phyloP scores from a whole-genome alignment of 2,797 vertebrate species.

The Micropoecilia bifurca region DNA sequence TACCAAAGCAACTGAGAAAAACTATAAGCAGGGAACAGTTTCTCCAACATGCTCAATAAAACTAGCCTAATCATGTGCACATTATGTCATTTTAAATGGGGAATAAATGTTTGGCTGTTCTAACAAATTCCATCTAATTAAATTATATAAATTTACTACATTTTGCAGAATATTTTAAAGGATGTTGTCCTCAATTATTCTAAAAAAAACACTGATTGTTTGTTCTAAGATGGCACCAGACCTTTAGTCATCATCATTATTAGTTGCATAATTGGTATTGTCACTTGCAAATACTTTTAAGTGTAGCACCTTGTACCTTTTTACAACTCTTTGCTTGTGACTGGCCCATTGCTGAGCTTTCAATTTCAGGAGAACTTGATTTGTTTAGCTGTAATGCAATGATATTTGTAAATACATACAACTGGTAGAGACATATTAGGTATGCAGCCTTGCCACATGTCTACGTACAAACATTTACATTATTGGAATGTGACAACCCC shows the following conservation, averaged over 20 bases:
- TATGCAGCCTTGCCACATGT: not conserved
- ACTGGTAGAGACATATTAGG: not conserved
- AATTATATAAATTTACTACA: not conserved
- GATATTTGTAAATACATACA: not conserved
- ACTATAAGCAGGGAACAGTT: not conserved
- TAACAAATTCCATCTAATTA: not conserved
- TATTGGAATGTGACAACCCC: not conserved
- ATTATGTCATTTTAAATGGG: not conserved
- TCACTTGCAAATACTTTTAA: not conserved
- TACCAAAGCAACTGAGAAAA: too few relatives aligned
- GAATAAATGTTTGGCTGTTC: not conserved
- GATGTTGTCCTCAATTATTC: too few relatives aligned
- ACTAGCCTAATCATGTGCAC: not conserved
- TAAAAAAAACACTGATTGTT: not conserved
- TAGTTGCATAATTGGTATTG: not conserved
- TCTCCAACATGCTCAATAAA: not conserved
- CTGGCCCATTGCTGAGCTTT: not conserved
- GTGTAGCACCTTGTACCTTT: not conserved
- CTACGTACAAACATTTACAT: not conserved
- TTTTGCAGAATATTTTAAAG: too few relatives aligned
- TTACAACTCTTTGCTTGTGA: not conserved
- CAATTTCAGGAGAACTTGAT: not conserved
- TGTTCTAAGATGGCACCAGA: not conserved
- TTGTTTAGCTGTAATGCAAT: not conserved
- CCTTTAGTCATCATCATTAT: not conserved